Evolutionary conservation across 1,140 invertebrate species (phyloP).

Genomic region (Nylanderia fulva): DNA sequence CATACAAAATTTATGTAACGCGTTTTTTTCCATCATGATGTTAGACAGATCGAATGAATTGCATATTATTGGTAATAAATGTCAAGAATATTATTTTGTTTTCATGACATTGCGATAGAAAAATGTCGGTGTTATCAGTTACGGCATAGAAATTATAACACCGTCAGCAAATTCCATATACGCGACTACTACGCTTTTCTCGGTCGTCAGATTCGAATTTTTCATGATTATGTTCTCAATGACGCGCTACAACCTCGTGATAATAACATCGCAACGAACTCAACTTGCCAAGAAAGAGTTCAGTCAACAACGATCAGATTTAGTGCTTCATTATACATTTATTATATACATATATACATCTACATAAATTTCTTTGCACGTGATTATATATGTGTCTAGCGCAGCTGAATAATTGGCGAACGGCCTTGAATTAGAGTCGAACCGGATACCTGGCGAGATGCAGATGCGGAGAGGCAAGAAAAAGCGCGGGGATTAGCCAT

Average conservation of each 20-base stretch:
- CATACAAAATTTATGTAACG: conserved; percentile 77
- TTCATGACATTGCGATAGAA: not conserved
- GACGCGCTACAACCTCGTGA: not conserved
- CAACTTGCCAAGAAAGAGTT: not conserved
- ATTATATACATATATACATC: not conserved
- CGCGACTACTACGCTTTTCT: not conserved
- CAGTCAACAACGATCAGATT: conserved; percentile 17
- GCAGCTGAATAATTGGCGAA: conserved; percentile 33
- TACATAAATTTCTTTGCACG: too few relatives aligned
- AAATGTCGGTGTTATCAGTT: not conserved
- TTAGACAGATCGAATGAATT: too few relatives aligned
- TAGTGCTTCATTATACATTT: too few relatives aligned
- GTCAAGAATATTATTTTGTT: not conserved
- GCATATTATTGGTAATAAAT: not conserved
- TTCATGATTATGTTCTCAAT: conserved; percentile 5
- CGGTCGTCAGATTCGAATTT: conserved; percentile 5
- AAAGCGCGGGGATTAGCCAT: conserved; percentile 77
- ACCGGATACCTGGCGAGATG: conserved; percentile 61
- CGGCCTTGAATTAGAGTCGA: conserved; percentile 31
- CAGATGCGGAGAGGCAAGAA: conserved; percentile 64
- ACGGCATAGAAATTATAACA: conserved; percentile 51
- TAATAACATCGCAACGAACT: not conserved
- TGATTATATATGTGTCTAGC: not conserved
- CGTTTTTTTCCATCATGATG: too few relatives aligned
- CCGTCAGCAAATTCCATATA: not conserved